phyloP scores from a whole-genome alignment of 2,113 vertebrate genomes.

The Oxyura jamaicensis region DNA sequence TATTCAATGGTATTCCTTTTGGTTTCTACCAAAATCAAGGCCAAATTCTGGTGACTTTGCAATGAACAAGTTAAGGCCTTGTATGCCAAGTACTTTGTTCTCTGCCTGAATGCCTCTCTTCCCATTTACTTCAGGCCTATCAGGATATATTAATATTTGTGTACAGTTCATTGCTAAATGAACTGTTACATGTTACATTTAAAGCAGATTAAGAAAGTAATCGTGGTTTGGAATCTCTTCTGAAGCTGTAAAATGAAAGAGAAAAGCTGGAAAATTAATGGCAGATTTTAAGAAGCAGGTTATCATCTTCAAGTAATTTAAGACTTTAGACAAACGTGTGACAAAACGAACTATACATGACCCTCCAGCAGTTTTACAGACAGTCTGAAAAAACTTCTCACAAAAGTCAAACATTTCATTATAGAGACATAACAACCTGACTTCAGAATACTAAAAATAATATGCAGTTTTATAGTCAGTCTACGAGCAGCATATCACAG shows the following conservation, averaged over 20 bases:
- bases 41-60: neutral
- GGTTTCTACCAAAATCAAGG: neutral
- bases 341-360: conserved; percentile 28
- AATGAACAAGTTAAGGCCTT: neutral
- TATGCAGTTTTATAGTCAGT: neutral
- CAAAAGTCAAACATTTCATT: conserved; percentile 22
- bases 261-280: conserved; percentile 3
- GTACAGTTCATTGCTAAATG: neutral
- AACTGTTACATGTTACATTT: neutral
- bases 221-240: conserved; percentile 59
- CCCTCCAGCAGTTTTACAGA: conserved; percentile 35
- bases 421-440: conserved; percentile 8
- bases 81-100: neutral
- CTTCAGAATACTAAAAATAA: neutral
- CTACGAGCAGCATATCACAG: neutral
- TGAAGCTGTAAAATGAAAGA: conserved; percentile 48
- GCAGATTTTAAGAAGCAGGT: conserved; percentile 49
- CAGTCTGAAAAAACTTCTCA: conserved; percentile 23
- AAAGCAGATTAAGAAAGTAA: conserved; percentile 38
- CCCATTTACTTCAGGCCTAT: neutral
- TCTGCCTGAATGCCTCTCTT: neutral
- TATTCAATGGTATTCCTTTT: neutral
- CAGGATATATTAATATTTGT: neutral
- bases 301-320: conserved; percentile 34
- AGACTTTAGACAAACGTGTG: conserved; percentile 15